Base-by-base conservation (phyloP, 2,888 invertebrate genomes). In the Perizoma affinitatum region DNA sequence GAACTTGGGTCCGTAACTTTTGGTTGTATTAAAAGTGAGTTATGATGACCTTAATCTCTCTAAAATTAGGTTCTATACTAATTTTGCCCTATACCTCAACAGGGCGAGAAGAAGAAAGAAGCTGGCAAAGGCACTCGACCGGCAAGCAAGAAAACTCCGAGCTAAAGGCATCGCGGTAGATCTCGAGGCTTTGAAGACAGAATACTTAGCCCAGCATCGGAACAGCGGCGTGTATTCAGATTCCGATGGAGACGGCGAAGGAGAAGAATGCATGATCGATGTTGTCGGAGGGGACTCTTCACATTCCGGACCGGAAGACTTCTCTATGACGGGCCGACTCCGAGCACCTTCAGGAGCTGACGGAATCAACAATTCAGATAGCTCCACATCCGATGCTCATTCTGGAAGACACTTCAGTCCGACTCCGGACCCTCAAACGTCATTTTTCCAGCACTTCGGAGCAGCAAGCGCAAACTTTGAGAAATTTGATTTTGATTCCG, bases 91-190 rank as follows among this genome's bases (percentile, higher is more conserved):
- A 81, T 76, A 86, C 80, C 79, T 86, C 84, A 87, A 79, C 92
- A 94, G 96, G 83, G 97, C 97, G 80, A 95, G 97, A 86, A 95
- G 97, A 86, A 95, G 97, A 90, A 97, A 97, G 94, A 97, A 98
- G 92, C 93, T 98, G 80, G 95, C 97, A 79, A 98, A 98, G 89
- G 97, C 97, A 66, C 93, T 98, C 73, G 98, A 98, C 83, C 93
- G 98, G 57, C 98, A 98, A 88, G 98, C 98, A 73, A 94, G 98
- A 72, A 98, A 98, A 83, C 94, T 98, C 63, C 95, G 98, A 58
- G 96, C 97, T 52, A 97, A 97, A 86, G 98, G 98, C 72, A 97
- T 98, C 76, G 95, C 96, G 11, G 97, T 98, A 33, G 97, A 97
- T 84, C 88, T 98, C 65, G 96, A 97, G 75, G 96, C 97, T 4